Percentiles rank a stretch among this genome's conserved stretches.
Conservation (phyloP, 2,888 invertebrate genomes). For the Tolmerus cingulatus region DNA sequence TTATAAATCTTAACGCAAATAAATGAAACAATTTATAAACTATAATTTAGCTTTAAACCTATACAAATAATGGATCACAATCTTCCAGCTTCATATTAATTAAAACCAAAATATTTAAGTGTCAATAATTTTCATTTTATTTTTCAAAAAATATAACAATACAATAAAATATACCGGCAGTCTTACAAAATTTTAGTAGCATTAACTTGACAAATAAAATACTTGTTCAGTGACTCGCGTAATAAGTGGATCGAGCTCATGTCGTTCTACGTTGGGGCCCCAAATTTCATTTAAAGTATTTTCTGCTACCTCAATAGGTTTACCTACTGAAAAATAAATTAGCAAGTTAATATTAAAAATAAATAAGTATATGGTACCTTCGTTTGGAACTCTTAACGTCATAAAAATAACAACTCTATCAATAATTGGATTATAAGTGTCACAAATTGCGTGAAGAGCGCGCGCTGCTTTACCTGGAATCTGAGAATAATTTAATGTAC, state of each 20-base stretch:
- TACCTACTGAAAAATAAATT: slow-evolving; percentile 41
- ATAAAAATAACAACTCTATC: slow-evolving; percentile 63
- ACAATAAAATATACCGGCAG: background rate
- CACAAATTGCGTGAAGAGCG: slow-evolving; percentile 69
- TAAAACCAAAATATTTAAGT: background rate
- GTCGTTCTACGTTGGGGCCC: slow-evolving; percentile 51
- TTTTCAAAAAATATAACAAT: background rate
- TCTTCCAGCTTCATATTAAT: background rate
- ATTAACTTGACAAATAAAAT: slow-evolving; percentile 49
- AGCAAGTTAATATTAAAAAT: background rate
- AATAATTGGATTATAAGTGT: slow-evolving; percentile 65
- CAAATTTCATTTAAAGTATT: slow-evolving; percentile 55
- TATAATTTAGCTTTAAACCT: too few species aligned
- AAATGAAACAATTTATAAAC: too few species aligned
- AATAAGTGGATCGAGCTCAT: slow-evolving; percentile 57
- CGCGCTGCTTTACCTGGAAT: slow-evolving; percentile 58
- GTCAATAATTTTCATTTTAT: background rate
- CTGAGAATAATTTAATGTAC: slow-evolving; percentile 49
- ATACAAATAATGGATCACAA: too few species aligned
- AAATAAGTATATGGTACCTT: slow-evolving; percentile 43
- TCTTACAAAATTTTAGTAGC: background rate
- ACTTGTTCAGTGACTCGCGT: slow-evolving; percentile 60
- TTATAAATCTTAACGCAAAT: too few species aligned
- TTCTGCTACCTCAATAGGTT: slow-evolving; percentile 52
- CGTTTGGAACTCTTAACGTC: slow-evolving; percentile 53